Percentiles rank a stretch among this genome's conserved stretches.
phyloP scores from a whole-genome alignment of 1,140 invertebrate genomes.

The Acromyrmex echinatior region DNA sequence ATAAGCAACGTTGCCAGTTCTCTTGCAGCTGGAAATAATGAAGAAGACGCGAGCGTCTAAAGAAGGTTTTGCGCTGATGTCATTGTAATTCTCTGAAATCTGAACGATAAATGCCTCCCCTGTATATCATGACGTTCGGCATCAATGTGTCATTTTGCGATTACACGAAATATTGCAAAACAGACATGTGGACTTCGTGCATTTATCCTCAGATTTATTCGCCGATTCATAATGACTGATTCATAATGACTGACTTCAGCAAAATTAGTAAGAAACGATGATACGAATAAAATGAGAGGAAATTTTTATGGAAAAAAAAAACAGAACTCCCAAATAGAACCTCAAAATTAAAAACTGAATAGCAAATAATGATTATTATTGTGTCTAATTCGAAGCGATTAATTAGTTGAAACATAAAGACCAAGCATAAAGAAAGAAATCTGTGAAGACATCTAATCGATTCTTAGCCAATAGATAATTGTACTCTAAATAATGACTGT shows the following conservation, averaged over 20 bases:
- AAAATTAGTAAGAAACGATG: not conserved
- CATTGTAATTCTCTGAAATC: not conserved
- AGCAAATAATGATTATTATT: not conserved
- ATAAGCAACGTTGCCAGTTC: slow-evolving; percentile 62
- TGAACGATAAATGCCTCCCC: not conserved
- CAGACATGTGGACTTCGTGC: not conserved
- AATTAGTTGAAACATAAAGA: no score
- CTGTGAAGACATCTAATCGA: not conserved
- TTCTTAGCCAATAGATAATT: not conserved
- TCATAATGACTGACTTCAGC: not conserved
- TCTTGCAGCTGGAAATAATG: slow-evolving; percentile 11
- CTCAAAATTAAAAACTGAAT: not conserved
- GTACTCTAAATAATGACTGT: not conserved
- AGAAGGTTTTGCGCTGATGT: slow-evolving; percentile 48
- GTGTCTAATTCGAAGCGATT: not conserved
- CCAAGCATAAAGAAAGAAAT: not conserved
- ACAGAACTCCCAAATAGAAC: not conserved
- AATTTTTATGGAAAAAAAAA: not conserved
- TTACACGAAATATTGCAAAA: slow-evolving; percentile 1
- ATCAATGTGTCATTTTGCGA: slow-evolving; percentile 24
- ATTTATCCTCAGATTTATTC: not conserved
- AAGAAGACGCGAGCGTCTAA: slow-evolving; percentile 74
- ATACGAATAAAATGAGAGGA: not conserved
- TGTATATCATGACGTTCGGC: not conserved
- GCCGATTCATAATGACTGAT: not conserved